phyloP scores from a whole-genome alignment of 2,797 vertebrate species.

The Molossus alvarezi region DNA sequence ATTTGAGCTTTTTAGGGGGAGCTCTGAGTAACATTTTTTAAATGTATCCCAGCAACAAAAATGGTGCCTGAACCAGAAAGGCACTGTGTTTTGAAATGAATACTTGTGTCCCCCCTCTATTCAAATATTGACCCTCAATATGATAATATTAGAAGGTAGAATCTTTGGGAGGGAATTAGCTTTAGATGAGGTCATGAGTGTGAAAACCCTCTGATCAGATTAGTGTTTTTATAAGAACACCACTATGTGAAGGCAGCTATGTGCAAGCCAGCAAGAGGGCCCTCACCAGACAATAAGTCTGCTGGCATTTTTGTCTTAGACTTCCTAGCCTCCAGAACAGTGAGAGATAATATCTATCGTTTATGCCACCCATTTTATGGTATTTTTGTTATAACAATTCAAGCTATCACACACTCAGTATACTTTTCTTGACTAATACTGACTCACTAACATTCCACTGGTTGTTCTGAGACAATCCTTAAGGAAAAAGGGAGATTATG shows the following conservation, averaged over 20 bases:
- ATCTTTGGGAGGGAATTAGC: background rate
- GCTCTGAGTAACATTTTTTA: background rate
- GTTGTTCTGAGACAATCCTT: background rate
- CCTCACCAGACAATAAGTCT: background rate
- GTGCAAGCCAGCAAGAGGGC: background rate
- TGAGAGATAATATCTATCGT: background rate
- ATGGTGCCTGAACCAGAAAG: background rate
- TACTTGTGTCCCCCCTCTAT: background rate
- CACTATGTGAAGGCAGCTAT: background rate
- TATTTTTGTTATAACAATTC: background rate
- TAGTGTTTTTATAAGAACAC: background rate
- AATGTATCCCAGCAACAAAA: background rate
- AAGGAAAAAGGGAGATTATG: background rate
- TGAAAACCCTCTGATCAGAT: background rate
- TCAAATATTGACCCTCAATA: background rate
- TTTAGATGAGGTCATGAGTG: background rate
- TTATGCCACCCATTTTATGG: background rate
- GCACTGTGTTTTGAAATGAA: background rate
- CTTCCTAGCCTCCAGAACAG: background rate
- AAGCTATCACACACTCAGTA: background rate
- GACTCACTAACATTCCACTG: background rate
- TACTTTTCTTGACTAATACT: background rate
- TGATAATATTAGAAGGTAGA: background rate
- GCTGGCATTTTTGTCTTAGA: background rate
- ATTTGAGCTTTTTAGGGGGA: background rate